Percentiles rank a stretch among this genome's conserved stretches.
Evolutionary conservation across 2,113 vertebrate genomes (phyloP).

Genomic region (Protomyctophum bolini): DNA sequence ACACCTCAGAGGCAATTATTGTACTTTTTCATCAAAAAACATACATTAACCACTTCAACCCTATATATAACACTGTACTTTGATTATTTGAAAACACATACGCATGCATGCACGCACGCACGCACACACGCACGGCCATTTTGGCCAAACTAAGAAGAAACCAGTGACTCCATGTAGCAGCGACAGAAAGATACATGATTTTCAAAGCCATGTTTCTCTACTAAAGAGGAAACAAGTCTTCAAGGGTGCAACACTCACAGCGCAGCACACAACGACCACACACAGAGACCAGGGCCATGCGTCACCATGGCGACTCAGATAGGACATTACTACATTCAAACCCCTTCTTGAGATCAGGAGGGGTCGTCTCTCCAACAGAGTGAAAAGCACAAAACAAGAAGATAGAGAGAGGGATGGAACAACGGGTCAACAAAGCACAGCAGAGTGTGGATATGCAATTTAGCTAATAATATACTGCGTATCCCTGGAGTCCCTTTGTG

Average conservation of each 20-base stretch:
- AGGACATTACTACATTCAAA: slow-evolving; percentile 62
- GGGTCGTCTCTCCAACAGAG: slow-evolving; percentile 15
- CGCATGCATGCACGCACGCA: too few relatives aligned
- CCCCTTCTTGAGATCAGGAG: slow-evolving; percentile 60
- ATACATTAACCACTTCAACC: too few relatives aligned
- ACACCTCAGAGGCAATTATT: too few relatives aligned
- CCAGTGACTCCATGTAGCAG: too few relatives aligned
- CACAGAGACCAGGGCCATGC: slow-evolving; percentile 46
- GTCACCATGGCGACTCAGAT: slow-evolving; percentile 75
- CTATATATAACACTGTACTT: too few relatives aligned
- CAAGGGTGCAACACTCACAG: too few relatives aligned
- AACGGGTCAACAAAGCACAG: slow-evolving; percentile 17
- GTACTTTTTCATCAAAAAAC: too few relatives aligned
- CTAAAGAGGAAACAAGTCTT: too few relatives aligned
- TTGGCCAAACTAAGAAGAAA: too few relatives aligned
- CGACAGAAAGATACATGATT: too few relatives aligned
- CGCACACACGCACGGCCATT: slow-evolving; percentile 1
- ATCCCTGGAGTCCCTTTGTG: slow-evolving; percentile 25
- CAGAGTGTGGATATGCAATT: slow-evolving; percentile 4
- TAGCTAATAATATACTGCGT: background rate
- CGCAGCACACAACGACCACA: slow-evolving; percentile 72
- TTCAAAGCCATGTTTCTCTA: too few relatives aligned
- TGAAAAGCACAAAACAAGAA: slow-evolving; percentile 1
- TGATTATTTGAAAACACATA: too few relatives aligned
- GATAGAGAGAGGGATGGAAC: background rate